These are phyloP conservation scores for Ladona fulva DNA, from an alignment of 1,140 invertebrate genomes.

Conservation along the genomic window DNA sequence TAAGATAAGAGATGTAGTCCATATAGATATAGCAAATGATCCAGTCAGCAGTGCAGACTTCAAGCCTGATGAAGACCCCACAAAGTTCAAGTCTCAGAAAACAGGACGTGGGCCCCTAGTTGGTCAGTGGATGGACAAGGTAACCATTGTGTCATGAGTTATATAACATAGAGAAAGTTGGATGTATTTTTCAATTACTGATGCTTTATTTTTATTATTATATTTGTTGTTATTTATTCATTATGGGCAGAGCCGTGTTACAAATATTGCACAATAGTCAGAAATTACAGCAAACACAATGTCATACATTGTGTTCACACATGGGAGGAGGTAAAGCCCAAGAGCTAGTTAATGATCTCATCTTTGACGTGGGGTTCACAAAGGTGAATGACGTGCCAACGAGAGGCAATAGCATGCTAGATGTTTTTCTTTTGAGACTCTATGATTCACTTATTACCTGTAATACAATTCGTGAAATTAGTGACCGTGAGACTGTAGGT, in stretches of 20 bases:
- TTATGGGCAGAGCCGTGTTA: no score
- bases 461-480: not conserved
- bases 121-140: constrained; percentile 69
- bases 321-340: not conserved
- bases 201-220: no score
- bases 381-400: not conserved
- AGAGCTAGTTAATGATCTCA: not conserved
- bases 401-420: not conserved
- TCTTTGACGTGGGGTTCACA: not conserved
- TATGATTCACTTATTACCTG: not conserved
- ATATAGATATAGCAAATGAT: constrained; percentile 95
- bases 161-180: no score
- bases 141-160: constrained; percentile 21
- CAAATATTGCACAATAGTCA: no score
- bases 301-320: not conserved
- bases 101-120: constrained; percentile 87
- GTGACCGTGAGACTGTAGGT: not conserved
- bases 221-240: no score
- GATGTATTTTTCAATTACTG: no score
- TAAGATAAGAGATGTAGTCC: constrained; percentile 76
- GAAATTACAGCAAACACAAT: no score
- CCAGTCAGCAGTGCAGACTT: constrained; percentile 69
- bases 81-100: constrained; percentile 83
- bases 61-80: constrained; percentile 81
- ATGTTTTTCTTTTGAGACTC: not conserved